Evolutionary conservation across 2,888 invertebrate genomes (phyloP).

Genomic region (Athalia cordata): DNA sequence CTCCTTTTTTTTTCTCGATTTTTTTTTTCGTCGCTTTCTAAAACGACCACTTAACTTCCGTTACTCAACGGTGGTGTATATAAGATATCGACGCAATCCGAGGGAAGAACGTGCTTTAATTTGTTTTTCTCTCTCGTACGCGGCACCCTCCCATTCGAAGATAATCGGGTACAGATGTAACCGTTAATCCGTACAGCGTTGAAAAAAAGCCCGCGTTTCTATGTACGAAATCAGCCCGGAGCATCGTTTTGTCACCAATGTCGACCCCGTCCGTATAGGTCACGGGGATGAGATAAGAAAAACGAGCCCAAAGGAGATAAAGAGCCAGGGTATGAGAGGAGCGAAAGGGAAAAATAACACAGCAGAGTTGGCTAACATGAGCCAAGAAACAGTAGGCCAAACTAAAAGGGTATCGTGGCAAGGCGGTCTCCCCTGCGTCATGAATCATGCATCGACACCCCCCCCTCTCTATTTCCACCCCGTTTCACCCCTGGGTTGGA

Average conservation of each 20-base stretch:
- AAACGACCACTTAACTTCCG: slow-evolving; percentile 35
- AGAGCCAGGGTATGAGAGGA: slow-evolving; percentile 41
- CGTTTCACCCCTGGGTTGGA: slow-evolving; percentile 40
- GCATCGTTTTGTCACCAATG: slow-evolving; percentile 4
- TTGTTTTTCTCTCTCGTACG: background rate
- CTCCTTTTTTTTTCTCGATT: background rate
- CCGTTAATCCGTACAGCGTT: background rate
- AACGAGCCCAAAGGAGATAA: slow-evolving; percentile 45
- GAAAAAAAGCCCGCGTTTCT: background rate
- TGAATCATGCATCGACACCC: slow-evolving; percentile 69
- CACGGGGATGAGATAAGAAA: slow-evolving; percentile 39
- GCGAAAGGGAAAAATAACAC: slow-evolving; percentile 44
- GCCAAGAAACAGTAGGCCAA: slow-evolving; percentile 41
- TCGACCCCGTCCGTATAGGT: background rate
- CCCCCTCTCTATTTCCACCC: slow-evolving; percentile 47
- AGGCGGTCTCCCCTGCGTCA: slow-evolving; percentile 61
- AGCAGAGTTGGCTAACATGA: slow-evolving; percentile 36
- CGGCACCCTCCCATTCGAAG: background rate
- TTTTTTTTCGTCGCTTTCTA: slow-evolving; percentile 12
- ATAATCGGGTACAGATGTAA: background rate
- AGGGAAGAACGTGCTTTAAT: slow-evolving; percentile 5
- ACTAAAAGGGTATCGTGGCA: slow-evolving; percentile 55
- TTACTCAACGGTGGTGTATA: slow-evolving; percentile 12
- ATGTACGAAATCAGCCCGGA: background rate
- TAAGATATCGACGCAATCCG: background rate